Evolutionary conservation across 2,888 invertebrate genomes (phyloP).

Genomic region (Andrena fulva): DNA sequence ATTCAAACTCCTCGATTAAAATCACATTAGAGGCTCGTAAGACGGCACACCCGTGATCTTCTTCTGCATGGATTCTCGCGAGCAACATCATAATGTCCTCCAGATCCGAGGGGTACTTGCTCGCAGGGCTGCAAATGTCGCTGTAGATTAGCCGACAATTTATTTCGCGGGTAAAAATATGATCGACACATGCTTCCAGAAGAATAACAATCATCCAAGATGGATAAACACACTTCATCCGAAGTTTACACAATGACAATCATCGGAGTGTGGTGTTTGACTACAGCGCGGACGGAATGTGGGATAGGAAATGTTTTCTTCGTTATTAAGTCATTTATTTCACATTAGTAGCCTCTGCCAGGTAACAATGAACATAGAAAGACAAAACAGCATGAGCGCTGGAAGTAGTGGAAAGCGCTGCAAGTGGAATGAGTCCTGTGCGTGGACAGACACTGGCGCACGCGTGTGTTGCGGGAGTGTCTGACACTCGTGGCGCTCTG

Average conservation of each 20-base stretch:
- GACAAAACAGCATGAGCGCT: too few relatives aligned
- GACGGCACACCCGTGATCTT: conserved; percentile 59
- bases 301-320: not conserved
- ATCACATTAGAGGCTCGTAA: conserved; percentile 81
- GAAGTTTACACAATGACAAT: not conserved
- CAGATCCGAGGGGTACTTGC: conserved; percentile 1
- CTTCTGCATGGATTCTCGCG: conserved; percentile 43
- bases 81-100: conserved; percentile 61
- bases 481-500: too few relatives aligned
- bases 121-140: conserved; percentile 36
- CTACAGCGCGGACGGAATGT: not conserved
- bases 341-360: too few relatives aligned
- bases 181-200: not conserved
- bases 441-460: not conserved
- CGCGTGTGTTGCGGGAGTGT: too few relatives aligned
- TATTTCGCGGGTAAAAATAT: conserved; percentile 9
- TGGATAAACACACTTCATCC: not conserved
- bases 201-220: not conserved
- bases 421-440: conserved; percentile 20
- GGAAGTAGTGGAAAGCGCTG: not conserved
- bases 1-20: conserved; percentile 83
- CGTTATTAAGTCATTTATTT: too few relatives aligned
- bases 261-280: not conserved
- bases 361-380: too few relatives aligned
- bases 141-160: conserved; percentile 36